These are phyloP conservation scores for Neoaliturus tenellus DNA, from an alignment of 2,888 invertebrate species.

Conservation along the genomic window DNA sequence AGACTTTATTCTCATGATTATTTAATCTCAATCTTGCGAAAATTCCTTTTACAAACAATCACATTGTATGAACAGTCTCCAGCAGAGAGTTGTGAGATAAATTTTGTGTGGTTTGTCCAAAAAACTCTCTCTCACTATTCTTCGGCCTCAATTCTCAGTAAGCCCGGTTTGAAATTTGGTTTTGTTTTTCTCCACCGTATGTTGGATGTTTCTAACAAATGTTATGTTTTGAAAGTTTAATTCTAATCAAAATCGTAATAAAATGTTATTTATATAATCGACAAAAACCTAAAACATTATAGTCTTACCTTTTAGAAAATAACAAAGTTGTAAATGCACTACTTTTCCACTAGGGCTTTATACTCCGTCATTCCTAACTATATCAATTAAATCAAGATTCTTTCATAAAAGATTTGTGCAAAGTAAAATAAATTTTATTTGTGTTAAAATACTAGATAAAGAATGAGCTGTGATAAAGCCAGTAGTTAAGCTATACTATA, in stretches of 20 bases:
- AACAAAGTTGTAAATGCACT: too few species aligned
- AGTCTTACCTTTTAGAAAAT: too few species aligned
- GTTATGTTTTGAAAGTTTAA: background rate
- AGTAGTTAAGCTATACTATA: too few species aligned
- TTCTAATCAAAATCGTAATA: background rate
- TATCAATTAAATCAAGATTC: too few species aligned
- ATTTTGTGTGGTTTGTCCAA: conserved; percentile 22
- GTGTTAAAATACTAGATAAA: too few species aligned
- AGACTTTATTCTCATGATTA: conserved; percentile 24
- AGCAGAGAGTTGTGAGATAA: background rate
- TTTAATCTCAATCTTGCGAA: background rate
- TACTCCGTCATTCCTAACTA: too few species aligned
- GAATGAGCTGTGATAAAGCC: too few species aligned
- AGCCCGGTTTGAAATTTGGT: background rate
- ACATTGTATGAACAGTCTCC: background rate
- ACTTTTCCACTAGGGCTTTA: too few species aligned
- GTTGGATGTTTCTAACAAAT: background rate
- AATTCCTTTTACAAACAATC: background rate
- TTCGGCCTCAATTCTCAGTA: conserved; percentile 17
- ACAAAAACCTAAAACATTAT: too few species aligned
- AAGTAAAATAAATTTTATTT: too few species aligned
- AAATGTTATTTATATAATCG: background rate
- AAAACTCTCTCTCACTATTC: conserved; percentile 11
- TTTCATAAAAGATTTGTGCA: too few species aligned
- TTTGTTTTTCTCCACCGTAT: background rate